phyloP scores from a whole-genome alignment of 1,140 invertebrate genomes.

The Caenorhabditis briggsae region DNA sequence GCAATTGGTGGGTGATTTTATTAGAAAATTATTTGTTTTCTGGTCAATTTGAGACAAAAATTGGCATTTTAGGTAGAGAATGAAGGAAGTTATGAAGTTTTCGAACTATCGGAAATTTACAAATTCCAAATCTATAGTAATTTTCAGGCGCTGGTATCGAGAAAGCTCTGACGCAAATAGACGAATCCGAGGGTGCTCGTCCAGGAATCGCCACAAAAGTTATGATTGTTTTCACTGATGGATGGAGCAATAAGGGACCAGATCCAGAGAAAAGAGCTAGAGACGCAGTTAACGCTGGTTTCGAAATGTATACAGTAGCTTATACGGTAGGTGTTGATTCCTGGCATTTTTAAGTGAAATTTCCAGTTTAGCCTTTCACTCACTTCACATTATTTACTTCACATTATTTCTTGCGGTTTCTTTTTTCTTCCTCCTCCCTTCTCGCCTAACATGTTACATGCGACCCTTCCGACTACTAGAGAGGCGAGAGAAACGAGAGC shows the following conservation, averaged over 20 bases:
- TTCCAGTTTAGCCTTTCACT: not conserved
- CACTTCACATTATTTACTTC: too few species aligned
- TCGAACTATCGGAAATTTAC: slow-evolving; percentile 43
- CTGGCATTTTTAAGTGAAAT: too few species aligned
- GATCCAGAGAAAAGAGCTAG: slow-evolving; percentile 43
- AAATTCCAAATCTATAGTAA: not conserved
- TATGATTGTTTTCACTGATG: slow-evolving; percentile 71
- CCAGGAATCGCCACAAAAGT: slow-evolving; percentile 75
- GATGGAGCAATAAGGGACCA: slow-evolving; percentile 74
- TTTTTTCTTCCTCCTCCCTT: not conserved
- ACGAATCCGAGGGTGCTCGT: slow-evolving; percentile 70
- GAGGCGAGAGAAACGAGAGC: not conserved
- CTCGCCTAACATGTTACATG: not conserved
- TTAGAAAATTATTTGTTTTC: not conserved
- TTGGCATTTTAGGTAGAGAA: not conserved
- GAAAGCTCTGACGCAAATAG: slow-evolving; percentile 70
- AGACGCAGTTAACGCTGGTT: slow-evolving; percentile 38
- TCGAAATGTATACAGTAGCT: slow-evolving; percentile 59
- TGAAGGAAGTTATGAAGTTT: not conserved
- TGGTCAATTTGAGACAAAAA: not conserved
- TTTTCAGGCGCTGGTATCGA: slow-evolving; percentile 73
- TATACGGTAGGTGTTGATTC: slow-evolving; percentile 59
- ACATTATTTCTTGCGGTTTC: too few species aligned
- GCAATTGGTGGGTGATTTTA: slow-evolving; percentile 69
- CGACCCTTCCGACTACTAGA: not conserved